These are phyloP conservation scores for Xiphophorus birchmanni DNA, from an alignment of 2,797 vertebrate species.

Conservation along the genomic window DNA sequence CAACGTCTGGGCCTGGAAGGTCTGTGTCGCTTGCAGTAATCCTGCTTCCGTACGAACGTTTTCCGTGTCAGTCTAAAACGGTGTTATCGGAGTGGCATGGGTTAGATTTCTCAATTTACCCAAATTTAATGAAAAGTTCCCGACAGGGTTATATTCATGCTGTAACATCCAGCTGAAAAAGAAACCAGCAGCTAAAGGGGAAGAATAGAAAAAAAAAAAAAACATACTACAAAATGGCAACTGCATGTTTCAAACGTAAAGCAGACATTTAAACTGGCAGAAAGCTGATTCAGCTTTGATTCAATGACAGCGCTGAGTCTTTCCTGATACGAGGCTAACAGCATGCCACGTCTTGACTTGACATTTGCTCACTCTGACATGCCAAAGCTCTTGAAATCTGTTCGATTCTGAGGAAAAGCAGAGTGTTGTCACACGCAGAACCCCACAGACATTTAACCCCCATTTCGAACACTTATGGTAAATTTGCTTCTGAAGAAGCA, in stretches of 20 bases:
- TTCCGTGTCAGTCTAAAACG: not conserved
- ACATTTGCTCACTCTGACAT: not conserved
- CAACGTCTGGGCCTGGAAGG: constrained; percentile 97
- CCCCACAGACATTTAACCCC: not conserved
- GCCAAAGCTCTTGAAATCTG: not conserved
- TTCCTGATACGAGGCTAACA: not conserved
- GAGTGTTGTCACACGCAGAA: not conserved
- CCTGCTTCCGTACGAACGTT: not conserved
- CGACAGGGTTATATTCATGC: not conserved
- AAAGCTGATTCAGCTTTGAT: not conserved
- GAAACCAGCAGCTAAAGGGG: not conserved
- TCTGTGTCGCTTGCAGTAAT: constrained; percentile 44
- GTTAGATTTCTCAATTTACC: not conserved
- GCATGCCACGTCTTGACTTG: not conserved
- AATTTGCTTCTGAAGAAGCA: not conserved
- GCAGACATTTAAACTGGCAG: not conserved
- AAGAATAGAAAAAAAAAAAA: not conserved
- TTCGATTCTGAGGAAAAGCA: not conserved
- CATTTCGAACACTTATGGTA: not conserved
- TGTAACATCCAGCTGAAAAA: not conserved
- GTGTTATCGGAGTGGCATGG: not conserved
- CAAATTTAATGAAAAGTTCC: not conserved
- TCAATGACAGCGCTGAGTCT: not conserved
- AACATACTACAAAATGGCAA: not conserved
- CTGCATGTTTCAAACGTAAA: not conserved